phyloP scores from a whole-genome alignment of 1,140 invertebrate species.

The Sitobion miscanthi region DNA sequence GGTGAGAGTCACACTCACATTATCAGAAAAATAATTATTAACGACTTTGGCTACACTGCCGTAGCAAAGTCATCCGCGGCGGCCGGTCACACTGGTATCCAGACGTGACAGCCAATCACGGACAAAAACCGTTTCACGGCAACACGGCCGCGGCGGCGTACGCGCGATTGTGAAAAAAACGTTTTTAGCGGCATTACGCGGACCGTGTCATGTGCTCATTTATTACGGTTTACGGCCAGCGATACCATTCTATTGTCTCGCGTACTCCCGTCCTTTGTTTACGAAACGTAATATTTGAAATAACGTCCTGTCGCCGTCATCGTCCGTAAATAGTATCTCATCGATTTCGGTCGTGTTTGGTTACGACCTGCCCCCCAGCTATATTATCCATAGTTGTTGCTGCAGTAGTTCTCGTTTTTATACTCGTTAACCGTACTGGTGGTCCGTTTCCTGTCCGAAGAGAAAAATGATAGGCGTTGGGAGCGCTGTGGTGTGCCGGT shows the following conservation, averaged over 20 bases:
- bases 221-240: no score
- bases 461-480: constrained; percentile 38
- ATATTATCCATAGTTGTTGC: not conserved
- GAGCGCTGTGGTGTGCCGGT: constrained; percentile 58
- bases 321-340: not conserved
- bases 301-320: not conserved
- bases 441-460: not conserved
- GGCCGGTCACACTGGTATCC: not conserved
- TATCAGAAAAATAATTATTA: not conserved
- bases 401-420: not conserved
- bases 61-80: not conserved
- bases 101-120: not conserved
- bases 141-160: not conserved
- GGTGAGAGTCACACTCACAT: not conserved
- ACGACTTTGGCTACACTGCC: not conserved
- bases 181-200: constrained; percentile 11
- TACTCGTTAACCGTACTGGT: not conserved
- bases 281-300: not conserved
- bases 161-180: not conserved
- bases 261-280: not conserved
- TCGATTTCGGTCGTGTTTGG: not conserved
- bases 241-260: not conserved
- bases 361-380: not conserved
- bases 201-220: constrained; percentile 19
- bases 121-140: constrained; percentile 19